Base-by-base conservation (phyloP, 2,113 vertebrate genomes). In the Paedocypris sp. region DNA sequence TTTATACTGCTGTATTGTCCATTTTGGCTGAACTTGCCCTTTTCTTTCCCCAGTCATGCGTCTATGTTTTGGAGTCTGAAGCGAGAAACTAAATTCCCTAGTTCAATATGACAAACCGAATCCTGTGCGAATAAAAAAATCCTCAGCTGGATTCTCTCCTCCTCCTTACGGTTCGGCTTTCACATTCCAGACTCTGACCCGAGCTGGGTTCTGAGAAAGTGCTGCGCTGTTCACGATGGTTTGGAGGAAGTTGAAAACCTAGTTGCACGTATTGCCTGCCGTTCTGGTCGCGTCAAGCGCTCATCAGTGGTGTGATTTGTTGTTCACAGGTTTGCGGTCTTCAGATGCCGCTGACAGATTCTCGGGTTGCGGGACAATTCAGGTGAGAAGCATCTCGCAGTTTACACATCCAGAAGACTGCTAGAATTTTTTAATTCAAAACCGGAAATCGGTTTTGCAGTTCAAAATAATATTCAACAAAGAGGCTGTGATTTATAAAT, bases 1-100 rank as follows among this genome's bases (percentile, higher is more conserved):
- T 79, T 77, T 72, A 82, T 75, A 78, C 80, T 83, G 86, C 81
- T 80, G 82, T 85, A 84, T 87, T 87, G 79, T 87, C 81, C 81
- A 60, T 85, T 86, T 85, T 85, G 82, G 82, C 82, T 84, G 83
- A 83, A 83, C 79, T 82, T 70, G 71, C 68, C 77, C 78, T 78
- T 74, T 82, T 79, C 41, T 74, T 66, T 15, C 73, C 26, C 61
- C 60, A 72, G 77, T 79, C 73, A 73, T 77, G 77, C 74, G 71
- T 74, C 70, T 72, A 79, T 83, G 85, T 87, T 82, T 88, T 81
- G 77, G 80, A n/a, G 80, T 82, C 33, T 82, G 82, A 73, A 67
- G 80, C 49, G 71, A 80, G 80, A 75, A 81, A 81, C 80, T n/a
- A 74, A 84, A 77, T 75, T 81, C 36, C 79, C 60, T 65, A 81